These are phyloP conservation scores for Schlechtendalia chinensis DNA, from an alignment of 1,140 invertebrate species.

Conservation along the genomic window DNA sequence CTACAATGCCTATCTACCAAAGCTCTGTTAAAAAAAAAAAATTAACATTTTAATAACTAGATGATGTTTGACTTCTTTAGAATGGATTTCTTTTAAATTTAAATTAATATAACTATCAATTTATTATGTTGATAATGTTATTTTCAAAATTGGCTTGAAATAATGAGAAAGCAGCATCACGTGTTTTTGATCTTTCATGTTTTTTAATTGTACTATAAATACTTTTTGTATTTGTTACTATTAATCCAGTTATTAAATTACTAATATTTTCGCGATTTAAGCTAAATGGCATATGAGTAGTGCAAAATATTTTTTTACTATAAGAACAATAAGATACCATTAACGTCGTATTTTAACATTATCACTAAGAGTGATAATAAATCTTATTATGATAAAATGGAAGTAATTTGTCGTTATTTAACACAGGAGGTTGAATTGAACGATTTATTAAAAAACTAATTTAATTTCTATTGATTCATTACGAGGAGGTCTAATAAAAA, in stretches of 20 bases:
- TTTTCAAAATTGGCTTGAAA: not conserved
- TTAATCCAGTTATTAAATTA: conserved; percentile 14
- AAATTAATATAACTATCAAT: not conserved
- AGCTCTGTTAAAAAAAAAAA: no score
- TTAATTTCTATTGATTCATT: no score
- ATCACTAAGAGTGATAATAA: conserved; percentile 8
- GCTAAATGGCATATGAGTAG: not conserved
- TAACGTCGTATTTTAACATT: not conserved
- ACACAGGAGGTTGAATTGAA: not conserved
- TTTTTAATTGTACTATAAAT: conserved; percentile 9
- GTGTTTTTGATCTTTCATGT: not conserved
- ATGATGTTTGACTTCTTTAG: not conserved
- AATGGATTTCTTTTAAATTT: conserved; percentile 8
- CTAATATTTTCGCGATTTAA: not conserved
- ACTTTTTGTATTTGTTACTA: not conserved
- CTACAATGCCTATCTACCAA: no score
- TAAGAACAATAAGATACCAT: conserved; percentile 25
- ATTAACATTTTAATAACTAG: no score
- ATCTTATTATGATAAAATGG: conserved; percentile 7
- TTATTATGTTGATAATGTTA: no score
- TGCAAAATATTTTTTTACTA: conserved; percentile 15
- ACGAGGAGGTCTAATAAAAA: no score
- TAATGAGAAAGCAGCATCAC: not conserved
- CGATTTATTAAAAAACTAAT: conserved; percentile 3
- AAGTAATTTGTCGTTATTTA: conserved; percentile 4